Conservation (phyloP, 1,140 invertebrate species). For the Panulirus ornatus region DNA sequence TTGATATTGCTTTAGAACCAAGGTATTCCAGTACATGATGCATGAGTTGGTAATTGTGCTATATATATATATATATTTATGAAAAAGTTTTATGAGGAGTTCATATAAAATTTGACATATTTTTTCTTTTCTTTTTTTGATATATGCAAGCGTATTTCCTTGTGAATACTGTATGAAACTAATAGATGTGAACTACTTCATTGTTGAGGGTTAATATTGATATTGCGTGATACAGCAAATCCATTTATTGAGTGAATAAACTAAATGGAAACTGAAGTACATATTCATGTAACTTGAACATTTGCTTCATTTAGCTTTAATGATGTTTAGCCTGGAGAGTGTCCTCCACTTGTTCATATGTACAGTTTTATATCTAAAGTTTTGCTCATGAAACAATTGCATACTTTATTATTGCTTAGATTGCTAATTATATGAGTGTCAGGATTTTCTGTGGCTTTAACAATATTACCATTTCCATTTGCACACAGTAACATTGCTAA, state of each 20-base stretch:
- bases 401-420: background rate
- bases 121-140: too few relatives aligned
- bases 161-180: too few relatives aligned
- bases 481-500: background rate
- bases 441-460: background rate
- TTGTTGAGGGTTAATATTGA: background rate
- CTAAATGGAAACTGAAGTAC: conserved; percentile 13
- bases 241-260: background rate
- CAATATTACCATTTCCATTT: background rate
- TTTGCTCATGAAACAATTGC: conserved; percentile 15
- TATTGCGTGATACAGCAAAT: background rate
- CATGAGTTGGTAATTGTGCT: too few relatives aligned
- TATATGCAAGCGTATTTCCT: too few relatives aligned
- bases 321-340: background rate
- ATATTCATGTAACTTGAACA: conserved; percentile 8
- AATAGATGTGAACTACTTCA: too few relatives aligned
- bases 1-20: too few relatives aligned
- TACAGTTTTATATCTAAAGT: conserved; percentile 24
- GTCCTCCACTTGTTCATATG: conserved; percentile 6
- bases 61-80: too few relatives aligned
- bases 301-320: conserved; percentile 1
- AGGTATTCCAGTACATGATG: too few relatives aligned
- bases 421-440: conserved; percentile 5
- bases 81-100: too few relatives aligned
- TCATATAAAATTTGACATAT: too few relatives aligned